phyloP scores from a whole-genome alignment of 2,797 vertebrate genomes.

The Myiothlypis coronata region DNA sequence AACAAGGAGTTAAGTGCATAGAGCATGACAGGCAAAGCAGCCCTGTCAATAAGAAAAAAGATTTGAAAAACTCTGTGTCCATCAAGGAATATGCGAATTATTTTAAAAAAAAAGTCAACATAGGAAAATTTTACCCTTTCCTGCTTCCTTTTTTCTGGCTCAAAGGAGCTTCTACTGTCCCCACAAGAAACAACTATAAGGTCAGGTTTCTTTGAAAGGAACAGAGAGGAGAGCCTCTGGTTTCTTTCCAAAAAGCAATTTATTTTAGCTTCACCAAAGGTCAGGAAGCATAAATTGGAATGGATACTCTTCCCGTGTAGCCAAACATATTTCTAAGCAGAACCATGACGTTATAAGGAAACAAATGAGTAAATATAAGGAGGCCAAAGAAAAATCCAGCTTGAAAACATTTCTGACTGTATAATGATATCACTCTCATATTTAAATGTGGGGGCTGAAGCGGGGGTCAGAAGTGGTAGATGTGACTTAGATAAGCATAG shows the following conservation, averaged over 20 bases:
- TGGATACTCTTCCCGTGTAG: neutral
- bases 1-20: neutral
- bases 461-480: fast-evolving
- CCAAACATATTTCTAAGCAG: neutral
- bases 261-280: slow-evolving; percentile 36
- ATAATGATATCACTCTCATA: neutral
- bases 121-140: neutral
- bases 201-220: slow-evolving; percentile 9
- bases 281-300: slow-evolving; percentile 22
- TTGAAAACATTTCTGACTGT: neutral
- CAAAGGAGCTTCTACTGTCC: neutral
- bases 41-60: neutral
- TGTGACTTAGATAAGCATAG: neutral
- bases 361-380: neutral
- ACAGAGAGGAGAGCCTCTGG: neutral
- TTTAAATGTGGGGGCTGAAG: neutral
- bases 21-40: neutral
- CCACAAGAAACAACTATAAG: neutral
- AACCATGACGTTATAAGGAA: neutral
- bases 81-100: neutral
- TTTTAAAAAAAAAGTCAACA: neutral
- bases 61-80: neutral
- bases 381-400: neutral
- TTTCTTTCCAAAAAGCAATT: slow-evolving; percentile 31
- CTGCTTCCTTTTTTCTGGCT: neutral